Percentiles rank a stretch among this genome's conserved stretches.
Evolutionary conservation across 2,113 vertebrate species (phyloP).

Genomic region (Morone chrysops): DNA sequence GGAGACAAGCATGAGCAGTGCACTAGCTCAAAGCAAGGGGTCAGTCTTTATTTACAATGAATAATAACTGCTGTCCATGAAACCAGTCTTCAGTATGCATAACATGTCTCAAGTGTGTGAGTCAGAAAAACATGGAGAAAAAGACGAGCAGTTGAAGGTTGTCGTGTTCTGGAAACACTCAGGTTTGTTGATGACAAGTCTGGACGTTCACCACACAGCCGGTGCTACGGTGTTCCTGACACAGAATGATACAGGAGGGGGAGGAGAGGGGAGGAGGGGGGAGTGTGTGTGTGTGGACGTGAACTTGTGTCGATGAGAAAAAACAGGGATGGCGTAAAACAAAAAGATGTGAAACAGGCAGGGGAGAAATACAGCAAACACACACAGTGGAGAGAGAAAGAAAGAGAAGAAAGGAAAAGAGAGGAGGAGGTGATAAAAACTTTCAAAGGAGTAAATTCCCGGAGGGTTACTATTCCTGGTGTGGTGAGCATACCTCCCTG

Average conservation of each 20-base stretch:
- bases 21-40: not conserved
- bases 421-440: constrained; percentile 35
- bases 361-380: constrained; percentile 25
- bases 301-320: constrained; percentile 45
- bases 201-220: constrained; percentile 42
- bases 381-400: constrained; percentile 2
- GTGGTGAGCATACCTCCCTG: constrained; percentile 60
- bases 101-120: constrained; percentile 6
- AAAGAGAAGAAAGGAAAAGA: not conserved
- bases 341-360: constrained; percentile 26
- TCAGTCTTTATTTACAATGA: not conserved
- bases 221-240: constrained; percentile 71
- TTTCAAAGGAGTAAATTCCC: constrained; percentile 71
- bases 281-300: constrained; percentile 17
- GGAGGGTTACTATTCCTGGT: constrained; percentile 74
- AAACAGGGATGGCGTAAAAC: constrained; percentile 43
- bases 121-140: constrained; percentile 11
- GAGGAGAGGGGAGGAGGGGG: not conserved
- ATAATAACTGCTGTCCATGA: not conserved
- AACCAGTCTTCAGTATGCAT: not conserved
- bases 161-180: constrained; percentile 73
- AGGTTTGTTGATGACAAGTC: constrained; percentile 70
- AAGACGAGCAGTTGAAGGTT: constrained; percentile 30
- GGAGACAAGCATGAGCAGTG: no score
- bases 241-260: constrained; percentile 58